Percentiles rank a stretch among this genome's conserved stretches.
Conservation (phyloP, 2,888 invertebrate genomes). For the Agrotis ipsilon region DNA sequence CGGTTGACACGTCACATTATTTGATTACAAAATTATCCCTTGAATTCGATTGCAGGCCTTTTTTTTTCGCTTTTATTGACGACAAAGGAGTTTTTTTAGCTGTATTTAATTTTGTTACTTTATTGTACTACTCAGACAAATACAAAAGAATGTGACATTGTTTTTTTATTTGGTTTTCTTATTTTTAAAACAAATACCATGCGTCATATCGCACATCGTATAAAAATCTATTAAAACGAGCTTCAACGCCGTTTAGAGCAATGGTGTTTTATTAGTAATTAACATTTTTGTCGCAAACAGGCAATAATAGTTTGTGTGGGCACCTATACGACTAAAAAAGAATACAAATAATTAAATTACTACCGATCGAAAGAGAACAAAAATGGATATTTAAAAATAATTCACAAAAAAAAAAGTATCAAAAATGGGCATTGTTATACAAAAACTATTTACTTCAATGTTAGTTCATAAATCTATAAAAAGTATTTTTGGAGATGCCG, state of each 20-base stretch:
- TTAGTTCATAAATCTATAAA: neutral
- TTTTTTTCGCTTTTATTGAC: conserved; percentile 61
- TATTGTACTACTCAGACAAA: conserved; percentile 66
- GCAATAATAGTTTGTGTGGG: too few species aligned
- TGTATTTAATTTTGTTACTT: conserved; percentile 61
- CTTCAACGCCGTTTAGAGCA: neutral
- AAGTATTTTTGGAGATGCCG: conserved; percentile 94
- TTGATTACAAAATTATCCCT: conserved; percentile 66
- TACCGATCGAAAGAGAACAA: too few species aligned
- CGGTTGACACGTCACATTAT: conserved; percentile 69
- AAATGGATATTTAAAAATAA: too few species aligned
- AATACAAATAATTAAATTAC: too few species aligned
- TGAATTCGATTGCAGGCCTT: conserved; percentile 26
- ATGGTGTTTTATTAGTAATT: too few species aligned
- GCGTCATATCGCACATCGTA: neutral
- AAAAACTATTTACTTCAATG: too few species aligned
- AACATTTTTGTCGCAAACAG: too few species aligned
- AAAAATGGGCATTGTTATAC: too few species aligned
- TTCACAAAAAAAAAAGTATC: too few species aligned
- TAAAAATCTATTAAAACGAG: neutral
- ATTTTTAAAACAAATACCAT: neutral
- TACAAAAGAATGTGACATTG: conserved; percentile 66
- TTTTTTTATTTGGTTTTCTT: conserved; percentile 51
- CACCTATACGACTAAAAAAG: neutral
- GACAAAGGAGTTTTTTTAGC: conserved; percentile 56